A percentile compares a stretch with the other conserved stretches of the same genome.
Conservation (phyloP, 30 jellyfish, hydroid and myxozoan species). For the Aurelia coerulea region DNA sequence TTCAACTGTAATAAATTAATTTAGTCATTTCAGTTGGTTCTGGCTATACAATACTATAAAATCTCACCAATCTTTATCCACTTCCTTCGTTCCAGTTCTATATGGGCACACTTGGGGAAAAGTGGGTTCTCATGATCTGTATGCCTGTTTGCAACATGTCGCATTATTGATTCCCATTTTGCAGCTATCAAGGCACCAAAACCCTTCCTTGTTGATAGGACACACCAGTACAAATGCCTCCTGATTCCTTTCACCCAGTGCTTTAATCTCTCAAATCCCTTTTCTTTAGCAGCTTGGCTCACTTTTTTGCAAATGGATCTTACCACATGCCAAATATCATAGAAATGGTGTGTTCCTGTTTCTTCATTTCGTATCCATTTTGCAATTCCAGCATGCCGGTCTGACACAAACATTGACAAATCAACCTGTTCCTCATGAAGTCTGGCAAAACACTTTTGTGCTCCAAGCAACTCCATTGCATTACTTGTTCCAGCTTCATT, state of each 20-base stretch:
- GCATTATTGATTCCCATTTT: slow-evolving; percentile 19
- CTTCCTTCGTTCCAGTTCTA: neutral
- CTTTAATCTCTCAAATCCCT: slow-evolving; percentile 11
- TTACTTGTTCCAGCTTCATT: neutral
- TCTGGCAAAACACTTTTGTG: neutral
- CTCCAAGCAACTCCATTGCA: neutral
- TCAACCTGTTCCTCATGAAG: neutral
- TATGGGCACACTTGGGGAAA: slow-evolving; percentile 12
- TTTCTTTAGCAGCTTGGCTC: slow-evolving; percentile 14
- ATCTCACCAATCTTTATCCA: too few species aligned
- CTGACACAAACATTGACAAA: slow-evolving; percentile 15
- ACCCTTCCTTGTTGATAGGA: slow-evolving; percentile 21
- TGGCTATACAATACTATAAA: too few species aligned
- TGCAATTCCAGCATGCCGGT: slow-evolving; percentile 33
- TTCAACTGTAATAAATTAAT: too few species aligned
- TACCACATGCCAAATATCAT: slow-evolving; percentile 18
- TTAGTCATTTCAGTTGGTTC: too few species aligned
- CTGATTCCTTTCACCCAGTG: slow-evolving; percentile 20
- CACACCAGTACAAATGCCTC: slow-evolving; percentile 34
- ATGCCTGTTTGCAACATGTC: slow-evolving; percentile 14
- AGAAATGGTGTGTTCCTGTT: slow-evolving; percentile 1
- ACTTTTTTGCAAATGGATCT: neutral
- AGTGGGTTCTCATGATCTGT: slow-evolving; percentile 1
- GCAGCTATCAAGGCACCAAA: neutral
- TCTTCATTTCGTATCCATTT: neutral